phyloP scores from a whole-genome alignment of 2,113 vertebrate genomes.

The Sander lucioperca region DNA sequence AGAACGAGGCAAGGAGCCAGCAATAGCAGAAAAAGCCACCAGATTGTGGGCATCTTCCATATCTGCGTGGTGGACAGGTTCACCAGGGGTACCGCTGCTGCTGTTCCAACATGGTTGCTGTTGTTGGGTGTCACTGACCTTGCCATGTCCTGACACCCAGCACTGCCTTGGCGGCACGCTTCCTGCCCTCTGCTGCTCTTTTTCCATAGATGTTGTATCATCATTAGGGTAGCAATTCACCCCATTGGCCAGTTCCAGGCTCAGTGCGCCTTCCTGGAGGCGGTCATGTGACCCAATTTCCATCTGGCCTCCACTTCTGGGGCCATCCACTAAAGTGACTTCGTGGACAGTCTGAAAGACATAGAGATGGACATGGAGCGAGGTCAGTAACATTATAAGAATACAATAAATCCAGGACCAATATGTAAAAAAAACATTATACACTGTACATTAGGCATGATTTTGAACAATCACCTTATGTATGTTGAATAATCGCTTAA shows the following conservation, averaged over 20 bases:
- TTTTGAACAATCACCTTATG: background rate
- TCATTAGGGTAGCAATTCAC: conserved; percentile 84
- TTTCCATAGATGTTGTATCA: conserved; percentile 74
- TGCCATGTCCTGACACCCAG: conserved; percentile 78
- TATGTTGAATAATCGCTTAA: conserved; percentile 1
- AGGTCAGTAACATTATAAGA: conserved; percentile 30
- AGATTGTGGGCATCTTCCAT: conserved; percentile 93
- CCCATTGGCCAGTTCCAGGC: conserved; percentile 90
- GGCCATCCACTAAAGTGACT: conserved; percentile 95
- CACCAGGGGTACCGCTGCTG: conserved; percentile 45
- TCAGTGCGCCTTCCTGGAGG: conserved; percentile 93
- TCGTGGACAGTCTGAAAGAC: conserved; percentile 89
- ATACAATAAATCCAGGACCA: background rate
- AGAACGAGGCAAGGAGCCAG: conserved; percentile 87
- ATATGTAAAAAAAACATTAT: background rate
- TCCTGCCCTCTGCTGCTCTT: conserved; percentile 83
- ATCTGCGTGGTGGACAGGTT: conserved; percentile 78
- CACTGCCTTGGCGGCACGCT: conserved; percentile 67
- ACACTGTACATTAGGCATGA: background rate
- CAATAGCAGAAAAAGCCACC: conserved; percentile 93
- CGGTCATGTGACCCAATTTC: conserved; percentile 97
- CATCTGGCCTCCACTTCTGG: conserved; percentile 96
- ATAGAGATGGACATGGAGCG: conserved; percentile 28
- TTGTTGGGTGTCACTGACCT: conserved; percentile 75
- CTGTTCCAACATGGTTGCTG: conserved; percentile 75